Evolutionary conservation across 2,113 vertebrate species (phyloP).

Genomic region (Callorhinus ursinus): DNA sequence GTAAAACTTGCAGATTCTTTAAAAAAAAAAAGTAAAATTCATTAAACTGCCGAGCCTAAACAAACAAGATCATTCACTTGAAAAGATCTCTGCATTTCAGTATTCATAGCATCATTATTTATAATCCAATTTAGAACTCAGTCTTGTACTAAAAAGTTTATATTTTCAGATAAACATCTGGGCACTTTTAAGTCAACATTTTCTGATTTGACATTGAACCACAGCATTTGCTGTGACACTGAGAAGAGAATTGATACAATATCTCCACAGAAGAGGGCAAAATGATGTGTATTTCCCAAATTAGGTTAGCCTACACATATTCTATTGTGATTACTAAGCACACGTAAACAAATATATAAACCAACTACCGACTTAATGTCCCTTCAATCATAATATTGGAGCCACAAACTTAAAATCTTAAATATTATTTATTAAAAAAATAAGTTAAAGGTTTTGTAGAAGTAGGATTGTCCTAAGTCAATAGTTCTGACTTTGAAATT

Average conservation of each 20-base stretch:
- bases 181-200: neutral
- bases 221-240: neutral
- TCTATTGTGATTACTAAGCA: neutral
- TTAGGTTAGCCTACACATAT: neutral
- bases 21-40: neutral
- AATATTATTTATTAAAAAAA: neutral
- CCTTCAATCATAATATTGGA: neutral
- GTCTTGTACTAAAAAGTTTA: neutral
- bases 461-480: neutral
- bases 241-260: neutral
- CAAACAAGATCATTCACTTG: neutral
- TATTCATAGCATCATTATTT: neutral
- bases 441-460: neutral
- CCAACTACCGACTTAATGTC: neutral
- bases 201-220: neutral
- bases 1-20: too few relatives aligned
- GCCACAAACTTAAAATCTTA: neutral
- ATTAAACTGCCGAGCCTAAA: slow-evolving; percentile 33
- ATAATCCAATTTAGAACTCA: neutral
- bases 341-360: neutral
- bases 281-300: neutral
- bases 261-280: neutral
- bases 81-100: neutral
- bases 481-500: neutral
- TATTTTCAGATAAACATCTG: neutral